Conservation (phyloP, 2,113 vertebrate genomes). For the Periophthalmus modestus region DNA sequence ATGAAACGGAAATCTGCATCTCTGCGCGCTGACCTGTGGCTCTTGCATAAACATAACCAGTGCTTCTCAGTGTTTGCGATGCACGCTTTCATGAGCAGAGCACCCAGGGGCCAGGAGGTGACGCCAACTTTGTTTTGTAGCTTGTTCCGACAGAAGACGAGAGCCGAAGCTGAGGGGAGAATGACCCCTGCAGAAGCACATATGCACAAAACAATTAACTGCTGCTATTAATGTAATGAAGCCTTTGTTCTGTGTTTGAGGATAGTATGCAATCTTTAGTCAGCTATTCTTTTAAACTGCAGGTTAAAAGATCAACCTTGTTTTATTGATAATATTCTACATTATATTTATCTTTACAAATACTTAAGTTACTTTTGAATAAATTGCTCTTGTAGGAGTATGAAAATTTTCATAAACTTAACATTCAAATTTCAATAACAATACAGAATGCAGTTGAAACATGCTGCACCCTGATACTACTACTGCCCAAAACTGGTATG, state of each 20-base stretch:
- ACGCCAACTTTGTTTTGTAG: conserved; percentile 35
- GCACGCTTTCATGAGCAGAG: conserved; percentile 41
- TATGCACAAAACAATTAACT: neutral
- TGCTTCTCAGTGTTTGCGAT: conserved; percentile 55
- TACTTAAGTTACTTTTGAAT: neutral
- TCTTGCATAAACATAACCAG: conserved; percentile 38
- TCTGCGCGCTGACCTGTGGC: conserved; percentile 53
- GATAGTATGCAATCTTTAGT: neutral
- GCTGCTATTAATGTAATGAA: neutral
- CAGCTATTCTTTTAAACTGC: neutral
- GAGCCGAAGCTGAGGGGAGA: neutral
- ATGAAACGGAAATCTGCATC: conserved; percentile 66
- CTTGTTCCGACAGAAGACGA: conserved; percentile 20
- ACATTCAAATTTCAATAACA: neutral
- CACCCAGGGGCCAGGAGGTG: conserved; percentile 40
- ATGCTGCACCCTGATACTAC: neutral
- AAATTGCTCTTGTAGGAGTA: neutral
- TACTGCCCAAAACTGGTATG: neutral
- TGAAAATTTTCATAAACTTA: neutral
- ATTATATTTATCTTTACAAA: neutral
- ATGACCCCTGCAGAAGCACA: neutral
- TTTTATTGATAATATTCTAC: neutral
- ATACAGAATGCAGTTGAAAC: neutral
- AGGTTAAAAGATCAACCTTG: neutral
- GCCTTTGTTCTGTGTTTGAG: neutral